These are phyloP conservation scores for Brachyhypopomus occidentalis DNA, from an alignment of 2,113 vertebrate genomes.

Conservation along the genomic window DNA sequence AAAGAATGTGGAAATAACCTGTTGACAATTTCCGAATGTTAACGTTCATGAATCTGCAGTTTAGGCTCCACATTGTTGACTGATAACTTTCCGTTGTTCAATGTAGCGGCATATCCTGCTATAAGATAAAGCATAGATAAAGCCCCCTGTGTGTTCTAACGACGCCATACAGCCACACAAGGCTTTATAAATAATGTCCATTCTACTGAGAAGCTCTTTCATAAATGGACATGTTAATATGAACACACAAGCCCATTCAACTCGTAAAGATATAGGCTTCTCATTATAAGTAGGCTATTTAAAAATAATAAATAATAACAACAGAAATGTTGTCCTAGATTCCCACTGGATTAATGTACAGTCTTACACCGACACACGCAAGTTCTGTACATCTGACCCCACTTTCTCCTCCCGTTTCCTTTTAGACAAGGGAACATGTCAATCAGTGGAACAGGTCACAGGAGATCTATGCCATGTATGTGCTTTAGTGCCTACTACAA, in stretches of 20 bases:
- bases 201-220: not conserved
- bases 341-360: not conserved
- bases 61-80: slow-evolving; percentile 8
- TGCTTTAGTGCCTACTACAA: too few relatives aligned
- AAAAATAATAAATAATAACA: too few relatives aligned
- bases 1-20: not conserved
- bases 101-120: not conserved
- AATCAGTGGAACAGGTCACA: not conserved
- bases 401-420: not conserved
- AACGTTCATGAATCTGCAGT: not conserved
- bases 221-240: not conserved
- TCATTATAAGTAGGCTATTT: too few relatives aligned
- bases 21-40: slow-evolving; percentile 16
- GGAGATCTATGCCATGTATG: too few relatives aligned
- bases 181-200: slow-evolving; percentile 6
- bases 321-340: too few relatives aligned
- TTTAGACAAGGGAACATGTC: not conserved
- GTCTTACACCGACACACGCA: not conserved
- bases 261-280: too few relatives aligned
- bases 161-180: not conserved
- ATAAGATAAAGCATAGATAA: not conserved
- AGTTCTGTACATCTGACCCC: not conserved
- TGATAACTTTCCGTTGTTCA: not conserved
- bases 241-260: too few relatives aligned
- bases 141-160: not conserved